Evolutionary conservation across 2,797 vertebrate genomes (phyloP), one percentile per base, ranked within the genome.

Genomic region (Spinus olivaceus): DNA sequence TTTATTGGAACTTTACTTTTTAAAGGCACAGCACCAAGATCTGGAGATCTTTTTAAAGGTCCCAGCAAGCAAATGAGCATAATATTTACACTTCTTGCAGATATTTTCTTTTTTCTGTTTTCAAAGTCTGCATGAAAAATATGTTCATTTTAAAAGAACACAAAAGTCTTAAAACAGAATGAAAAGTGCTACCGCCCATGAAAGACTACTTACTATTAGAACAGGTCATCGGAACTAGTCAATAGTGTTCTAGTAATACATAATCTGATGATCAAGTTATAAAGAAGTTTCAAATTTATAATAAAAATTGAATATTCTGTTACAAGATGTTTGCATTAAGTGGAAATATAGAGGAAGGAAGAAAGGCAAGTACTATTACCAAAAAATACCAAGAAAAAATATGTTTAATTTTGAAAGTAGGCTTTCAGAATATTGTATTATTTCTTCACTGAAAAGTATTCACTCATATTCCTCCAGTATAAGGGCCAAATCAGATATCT

Each of bases 1-100:
- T 98, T 98, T 97, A 98, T 97, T 97, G 78, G 92, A 97, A 97
- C 96, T 98, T 98, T 96, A 96, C 80, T 98, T 98, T 98, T 98
- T 98, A 98, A 98, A 98, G 98, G 96, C 44, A 91, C 91, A 97
- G 88, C 50, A 94, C 88, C 67, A 66, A 77, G 57, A 83, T 89
- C 91, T 66, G 37, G 61, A 90, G 94, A 88, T 74, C 59, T 32
- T 83, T 83, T 92, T 70, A 95, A 78, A 89, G 49, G 66, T 77
- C 56, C 41, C 84, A 76, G 37, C 70, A 96, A 96, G 85, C 16
- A 94, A 86, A 83, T n/a, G 2, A 63, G 9, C 22, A 50, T 30
- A 88, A 24, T 60, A 84, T 84, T 79, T 92, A 81, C 12, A 67
- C 10, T 90, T 93, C 56, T 70, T 64, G 30, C 14, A 46, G 35